Conservation (phyloP, 2,888 invertebrate species). For the Cryptus armator region DNA sequence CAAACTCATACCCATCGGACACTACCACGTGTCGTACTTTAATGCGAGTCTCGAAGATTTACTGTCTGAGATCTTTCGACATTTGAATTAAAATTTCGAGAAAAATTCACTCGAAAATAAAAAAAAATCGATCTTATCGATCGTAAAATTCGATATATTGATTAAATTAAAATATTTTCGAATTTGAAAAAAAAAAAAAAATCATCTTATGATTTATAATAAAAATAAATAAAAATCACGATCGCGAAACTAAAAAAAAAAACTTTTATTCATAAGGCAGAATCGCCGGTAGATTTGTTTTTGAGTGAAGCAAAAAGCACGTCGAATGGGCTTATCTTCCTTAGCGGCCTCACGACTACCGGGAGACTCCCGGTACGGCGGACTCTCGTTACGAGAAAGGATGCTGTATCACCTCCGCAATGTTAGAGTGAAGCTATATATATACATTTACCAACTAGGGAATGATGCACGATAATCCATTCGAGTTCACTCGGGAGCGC, state of each 20-base stretch:
- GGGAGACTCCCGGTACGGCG: slow-evolving; percentile 49
- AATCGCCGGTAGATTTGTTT: not conserved
- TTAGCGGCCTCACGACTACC: slow-evolving; percentile 46
- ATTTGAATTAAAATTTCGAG: too few relatives aligned
- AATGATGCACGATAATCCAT: slow-evolving; percentile 70
- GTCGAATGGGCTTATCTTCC: slow-evolving; percentile 49
- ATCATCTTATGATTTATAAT: too few relatives aligned
- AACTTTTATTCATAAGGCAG: not conserved
- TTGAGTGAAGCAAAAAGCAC: slow-evolving; percentile 4
- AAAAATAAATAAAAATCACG: not conserved
- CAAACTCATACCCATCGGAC: not conserved
- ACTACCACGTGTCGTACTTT: not conserved
- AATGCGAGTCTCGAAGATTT: not conserved
- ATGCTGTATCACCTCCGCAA: slow-evolving; percentile 43
- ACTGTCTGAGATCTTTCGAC: not conserved
- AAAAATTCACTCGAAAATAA: too few relatives aligned
- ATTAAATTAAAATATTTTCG: not conserved
- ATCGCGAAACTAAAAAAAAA: not conserved
- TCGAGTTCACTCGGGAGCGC: slow-evolving; percentile 58
- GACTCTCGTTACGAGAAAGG: slow-evolving; percentile 57
- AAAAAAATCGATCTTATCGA: not conserved
- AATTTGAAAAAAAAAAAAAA: not conserved
- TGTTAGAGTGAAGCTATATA: slow-evolving; percentile 9
- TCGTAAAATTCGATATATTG: not conserved
- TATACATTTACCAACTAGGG: slow-evolving; percentile 37